phyloP scores from a whole-genome alignment of 1,140 invertebrate species.

The Zaprionus tsacasi region DNA sequence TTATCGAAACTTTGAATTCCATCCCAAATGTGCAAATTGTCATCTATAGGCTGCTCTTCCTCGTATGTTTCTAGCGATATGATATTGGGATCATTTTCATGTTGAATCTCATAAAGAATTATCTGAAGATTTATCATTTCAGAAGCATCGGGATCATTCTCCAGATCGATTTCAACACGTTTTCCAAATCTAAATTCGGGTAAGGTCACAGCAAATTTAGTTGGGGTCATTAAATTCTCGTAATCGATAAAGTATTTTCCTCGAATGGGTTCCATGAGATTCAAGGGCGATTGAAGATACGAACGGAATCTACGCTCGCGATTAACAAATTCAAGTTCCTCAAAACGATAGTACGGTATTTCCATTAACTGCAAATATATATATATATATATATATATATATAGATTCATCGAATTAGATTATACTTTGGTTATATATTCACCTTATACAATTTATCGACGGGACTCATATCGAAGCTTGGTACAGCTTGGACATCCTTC shows the following conservation, averaged over 20 bases:
- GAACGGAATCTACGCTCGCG: background rate
- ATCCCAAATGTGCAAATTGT: too few relatives aligned
- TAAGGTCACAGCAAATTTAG: background rate
- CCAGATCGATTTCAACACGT: background rate
- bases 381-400: background rate
- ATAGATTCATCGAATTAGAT: background rate
- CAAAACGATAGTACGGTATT: background rate
- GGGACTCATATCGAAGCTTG: background rate
- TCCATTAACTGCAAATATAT: background rate
- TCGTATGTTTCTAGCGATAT: too few relatives aligned
- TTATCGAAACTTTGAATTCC: too few relatives aligned
- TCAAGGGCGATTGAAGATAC: background rate
- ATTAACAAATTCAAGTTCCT: background rate
- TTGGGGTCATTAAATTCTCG: background rate
- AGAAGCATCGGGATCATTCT: background rate
- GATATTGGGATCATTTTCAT: background rate
- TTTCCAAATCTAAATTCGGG: background rate
- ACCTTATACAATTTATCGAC: background rate
- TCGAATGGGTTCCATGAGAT: background rate
- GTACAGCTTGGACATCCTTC: background rate
- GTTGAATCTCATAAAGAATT: background rate
- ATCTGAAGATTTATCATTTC: background rate
- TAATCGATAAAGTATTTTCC: background rate
- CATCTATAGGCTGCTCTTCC: too few relatives aligned
- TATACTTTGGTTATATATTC: background rate